Percentiles rank a stretch among this genome's conserved stretches.
Evolutionary conservation across 2,888 invertebrate genomes (phyloP).

Genomic region (Leucoma salicis): DNA sequence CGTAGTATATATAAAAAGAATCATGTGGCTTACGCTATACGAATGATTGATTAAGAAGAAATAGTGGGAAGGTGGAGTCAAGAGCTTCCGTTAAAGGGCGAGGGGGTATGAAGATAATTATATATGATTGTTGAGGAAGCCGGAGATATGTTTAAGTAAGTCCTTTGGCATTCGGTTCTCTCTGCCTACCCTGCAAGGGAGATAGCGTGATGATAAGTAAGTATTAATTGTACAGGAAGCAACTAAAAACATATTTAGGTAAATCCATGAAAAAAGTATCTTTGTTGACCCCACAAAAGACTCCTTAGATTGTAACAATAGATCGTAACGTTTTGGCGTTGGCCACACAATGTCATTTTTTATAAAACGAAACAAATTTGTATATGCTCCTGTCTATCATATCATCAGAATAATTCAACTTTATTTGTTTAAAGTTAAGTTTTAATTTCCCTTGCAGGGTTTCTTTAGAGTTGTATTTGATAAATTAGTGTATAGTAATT

Average conservation of each 20-base stretch:
- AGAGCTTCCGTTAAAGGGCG: too few relatives aligned
- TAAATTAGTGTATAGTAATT: constrained; percentile 53
- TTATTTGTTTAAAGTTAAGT: constrained; percentile 10
- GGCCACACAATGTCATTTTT: constrained; percentile 68
- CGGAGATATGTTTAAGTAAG: too few relatives aligned
- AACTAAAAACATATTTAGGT: constrained; percentile 20
- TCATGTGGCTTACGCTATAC: too few relatives aligned
- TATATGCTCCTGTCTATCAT: constrained; percentile 22
- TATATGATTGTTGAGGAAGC: too few relatives aligned
- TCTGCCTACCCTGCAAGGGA: too few relatives aligned
- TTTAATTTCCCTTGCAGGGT: constrained; percentile 2
- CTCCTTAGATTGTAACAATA: constrained; percentile 66
- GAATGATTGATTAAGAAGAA: too few relatives aligned
- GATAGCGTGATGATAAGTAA: too few relatives aligned
- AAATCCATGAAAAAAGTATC: constrained; percentile 34
- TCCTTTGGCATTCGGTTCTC: too few relatives aligned
- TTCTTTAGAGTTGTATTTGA: constrained; percentile 12
- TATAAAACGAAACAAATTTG: constrained; percentile 47
- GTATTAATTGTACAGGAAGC: constrained; percentile 14
- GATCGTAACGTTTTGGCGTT: constrained; percentile 67
- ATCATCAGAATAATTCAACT: constrained; percentile 9
- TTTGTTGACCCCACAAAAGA: constrained; percentile 54
- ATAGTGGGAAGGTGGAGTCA: too few relatives aligned
- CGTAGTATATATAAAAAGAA: too few relatives aligned
- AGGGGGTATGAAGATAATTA: too few relatives aligned